Conservation (phyloP, 2,888 invertebrate species). For the Orthosia cruda region DNA sequence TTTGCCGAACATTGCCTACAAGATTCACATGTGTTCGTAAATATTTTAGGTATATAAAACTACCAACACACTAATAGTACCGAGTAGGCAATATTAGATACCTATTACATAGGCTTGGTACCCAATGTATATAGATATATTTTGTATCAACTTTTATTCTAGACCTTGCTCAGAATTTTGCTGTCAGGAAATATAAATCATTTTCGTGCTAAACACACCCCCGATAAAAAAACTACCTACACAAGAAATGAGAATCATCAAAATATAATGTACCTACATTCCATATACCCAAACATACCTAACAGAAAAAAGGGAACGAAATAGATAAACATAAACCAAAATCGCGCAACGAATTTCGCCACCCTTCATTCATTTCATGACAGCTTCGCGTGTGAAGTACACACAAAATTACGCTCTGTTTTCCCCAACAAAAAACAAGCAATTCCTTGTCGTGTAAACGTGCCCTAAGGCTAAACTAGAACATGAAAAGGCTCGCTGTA, state of each 20-base stretch:
- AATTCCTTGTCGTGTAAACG: slow-evolving; percentile 67
- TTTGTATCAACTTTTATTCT: not conserved
- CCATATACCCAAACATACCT: slow-evolving; percentile 3
- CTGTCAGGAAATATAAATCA: not conserved
- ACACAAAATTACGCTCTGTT: slow-evolving; percentile 65
- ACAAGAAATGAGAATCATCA: slow-evolving; percentile 6
- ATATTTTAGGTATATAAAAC: too few species aligned
- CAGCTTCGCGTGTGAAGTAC: slow-evolving; percentile 70
- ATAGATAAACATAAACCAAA: slow-evolving; percentile 57
- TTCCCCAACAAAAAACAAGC: slow-evolving; percentile 68
- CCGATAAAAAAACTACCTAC: not conserved
- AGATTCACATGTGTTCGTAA: too few species aligned
- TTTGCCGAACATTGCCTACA: too few species aligned
- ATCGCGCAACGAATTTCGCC: slow-evolving; percentile 45
- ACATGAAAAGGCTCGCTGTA: slow-evolving; percentile 75
- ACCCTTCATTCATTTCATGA: slow-evolving; percentile 70
- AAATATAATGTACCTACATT: slow-evolving; percentile 4
- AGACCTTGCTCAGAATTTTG: not conserved
- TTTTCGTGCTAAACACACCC: too few species aligned
- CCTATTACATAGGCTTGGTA: too few species aligned
- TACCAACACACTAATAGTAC: too few species aligned
- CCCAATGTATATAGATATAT: too few species aligned
- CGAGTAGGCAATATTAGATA: too few species aligned
- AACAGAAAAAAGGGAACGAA: slow-evolving; percentile 26
- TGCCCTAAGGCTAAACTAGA: slow-evolving; percentile 65